These are phyloP conservation scores for Strigamia transsilvanica DNA, from an alignment of 2,888 invertebrate genomes.

Conservation along the genomic window DNA sequence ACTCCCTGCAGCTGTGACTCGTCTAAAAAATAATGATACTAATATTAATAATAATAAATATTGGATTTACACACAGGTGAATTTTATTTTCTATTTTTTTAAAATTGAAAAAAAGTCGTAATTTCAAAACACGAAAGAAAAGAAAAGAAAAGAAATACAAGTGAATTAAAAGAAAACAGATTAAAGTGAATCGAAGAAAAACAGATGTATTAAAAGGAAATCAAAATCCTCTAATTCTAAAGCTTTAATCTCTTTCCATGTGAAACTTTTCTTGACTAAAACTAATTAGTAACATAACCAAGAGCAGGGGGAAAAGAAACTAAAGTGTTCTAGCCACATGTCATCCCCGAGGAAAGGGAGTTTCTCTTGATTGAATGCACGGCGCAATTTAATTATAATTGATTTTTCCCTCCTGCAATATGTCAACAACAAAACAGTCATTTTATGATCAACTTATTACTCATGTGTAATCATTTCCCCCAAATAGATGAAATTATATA, in stretches of 20 bases:
- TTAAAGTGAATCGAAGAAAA: neutral
- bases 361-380: slow-evolving; percentile 37
- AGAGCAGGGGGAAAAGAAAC: neutral
- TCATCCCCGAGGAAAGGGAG: slow-evolving; percentile 5
- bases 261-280: neutral
- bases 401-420: slow-evolving; percentile 14
- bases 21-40: neutral
- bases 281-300: slow-evolving; percentile 15
- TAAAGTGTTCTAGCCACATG: neutral
- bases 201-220: neutral
- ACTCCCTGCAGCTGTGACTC: neutral
- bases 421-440: slow-evolving; percentile 19
- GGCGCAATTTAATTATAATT: slow-evolving; percentile 32
- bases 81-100: neutral
- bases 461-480: too few relatives aligned
- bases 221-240: neutral
- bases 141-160: neutral
- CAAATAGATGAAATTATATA: too few relatives aligned
- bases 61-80: neutral
- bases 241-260: neutral
- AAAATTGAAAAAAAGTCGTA: neutral
- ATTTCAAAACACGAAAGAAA: neutral
- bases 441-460: neutral
- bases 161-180: too few relatives aligned
- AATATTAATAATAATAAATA: slow-evolving; percentile 16